phyloP scores from a whole-genome alignment of 2,797 vertebrate genomes.

The Sebastolobus alascanus region DNA sequence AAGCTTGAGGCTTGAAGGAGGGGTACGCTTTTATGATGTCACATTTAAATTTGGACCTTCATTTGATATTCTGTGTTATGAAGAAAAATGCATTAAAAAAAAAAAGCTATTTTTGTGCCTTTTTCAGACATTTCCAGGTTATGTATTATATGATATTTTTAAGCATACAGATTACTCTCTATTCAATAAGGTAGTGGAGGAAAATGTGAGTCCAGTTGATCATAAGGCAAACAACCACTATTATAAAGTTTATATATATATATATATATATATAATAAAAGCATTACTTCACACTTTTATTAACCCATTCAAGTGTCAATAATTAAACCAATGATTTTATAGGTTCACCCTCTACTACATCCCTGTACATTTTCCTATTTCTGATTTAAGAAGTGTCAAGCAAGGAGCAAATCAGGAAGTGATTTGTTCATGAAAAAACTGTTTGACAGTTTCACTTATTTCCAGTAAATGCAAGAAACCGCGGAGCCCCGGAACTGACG shows the following conservation, averaged over 20 bases:
- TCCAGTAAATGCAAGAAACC: conserved; percentile 5
- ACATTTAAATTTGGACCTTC: conserved; percentile 14
- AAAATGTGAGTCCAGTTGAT: conserved; percentile 30
- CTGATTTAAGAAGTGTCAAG: not conserved
- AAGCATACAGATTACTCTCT: not conserved
- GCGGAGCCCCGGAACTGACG: not conserved
- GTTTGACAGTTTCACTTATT: not conserved
- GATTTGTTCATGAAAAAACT: not conserved
- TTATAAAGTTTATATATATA: not conserved
- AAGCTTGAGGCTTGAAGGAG: not conserved
- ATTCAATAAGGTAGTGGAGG: not conserved
- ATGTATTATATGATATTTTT: not conserved
- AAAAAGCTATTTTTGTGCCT: not conserved
- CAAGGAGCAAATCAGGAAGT: conserved; percentile 6
- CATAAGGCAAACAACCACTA: conserved; percentile 41
- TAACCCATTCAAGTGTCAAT: not conserved
- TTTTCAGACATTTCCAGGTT: conserved; percentile 19
- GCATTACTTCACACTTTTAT: conserved; percentile 14
- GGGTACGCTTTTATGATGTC: not conserved
- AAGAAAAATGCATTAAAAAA: conserved; percentile 2
- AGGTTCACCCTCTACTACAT: not conserved
- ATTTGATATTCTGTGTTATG: not conserved
- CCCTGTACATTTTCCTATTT: not conserved
- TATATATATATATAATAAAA: not conserved
- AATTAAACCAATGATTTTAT: not conserved